These are phyloP conservation scores for Porphyrio hochstetteri DNA, from an alignment of 2,113 vertebrate genomes.

Conservation along the genomic window DNA sequence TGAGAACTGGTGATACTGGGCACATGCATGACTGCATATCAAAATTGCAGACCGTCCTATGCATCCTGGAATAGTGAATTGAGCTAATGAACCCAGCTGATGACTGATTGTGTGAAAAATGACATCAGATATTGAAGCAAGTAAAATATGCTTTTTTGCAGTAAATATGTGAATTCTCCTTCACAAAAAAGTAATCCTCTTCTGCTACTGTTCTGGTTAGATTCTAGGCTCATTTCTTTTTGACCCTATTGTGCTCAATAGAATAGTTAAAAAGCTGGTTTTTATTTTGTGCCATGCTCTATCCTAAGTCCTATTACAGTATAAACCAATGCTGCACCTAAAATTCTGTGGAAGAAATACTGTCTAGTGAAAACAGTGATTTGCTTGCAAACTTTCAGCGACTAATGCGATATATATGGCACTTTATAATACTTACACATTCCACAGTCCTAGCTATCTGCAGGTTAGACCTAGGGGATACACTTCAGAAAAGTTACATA, in stretches of 20 bases:
- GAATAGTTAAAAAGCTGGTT: background rate
- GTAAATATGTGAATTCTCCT: background rate
- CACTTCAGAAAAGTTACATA: constrained; percentile 80
- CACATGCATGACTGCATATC: background rate
- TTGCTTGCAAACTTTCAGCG: constrained; percentile 32
- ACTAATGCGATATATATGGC: background rate
- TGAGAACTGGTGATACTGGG: background rate
- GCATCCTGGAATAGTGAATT: background rate
- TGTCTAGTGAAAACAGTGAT: constrained; percentile 1
- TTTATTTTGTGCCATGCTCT: background rate
- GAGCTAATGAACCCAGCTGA: background rate
- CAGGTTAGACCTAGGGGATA: constrained; percentile 70
- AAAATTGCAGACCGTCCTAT: background rate
- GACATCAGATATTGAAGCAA: background rate
- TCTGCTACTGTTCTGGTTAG: background rate
- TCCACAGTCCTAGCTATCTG: constrained; percentile 58
- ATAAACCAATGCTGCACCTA: background rate
- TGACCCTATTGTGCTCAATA: background rate
- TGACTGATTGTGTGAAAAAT: constrained; percentile 18
- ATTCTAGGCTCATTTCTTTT: background rate
- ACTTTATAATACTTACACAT: constrained; percentile 65
- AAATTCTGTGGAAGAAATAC: constrained; percentile 52
- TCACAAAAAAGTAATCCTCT: background rate
- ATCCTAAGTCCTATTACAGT: background rate
- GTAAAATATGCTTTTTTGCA: background rate